These are phyloP conservation scores for Montipora capricornis DNA, from an alignment of 64 coral and sea anemone genomes.

Conservation along the genomic window DNA sequence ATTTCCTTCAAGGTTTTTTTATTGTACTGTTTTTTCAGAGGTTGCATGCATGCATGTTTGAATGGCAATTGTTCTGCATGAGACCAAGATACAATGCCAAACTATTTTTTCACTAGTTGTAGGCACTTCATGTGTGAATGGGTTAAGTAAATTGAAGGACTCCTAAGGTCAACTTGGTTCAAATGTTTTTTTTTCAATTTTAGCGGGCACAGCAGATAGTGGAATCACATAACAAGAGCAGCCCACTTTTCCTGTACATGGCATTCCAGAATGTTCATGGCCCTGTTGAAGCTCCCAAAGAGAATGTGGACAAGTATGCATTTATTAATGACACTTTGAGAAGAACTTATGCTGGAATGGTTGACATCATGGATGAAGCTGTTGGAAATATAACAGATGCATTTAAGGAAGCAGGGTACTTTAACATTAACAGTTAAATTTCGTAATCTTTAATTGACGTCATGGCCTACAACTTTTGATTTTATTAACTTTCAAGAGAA, in stretches of 20 bases:
- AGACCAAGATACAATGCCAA: no score
- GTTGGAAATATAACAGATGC: constrained; percentile 78
- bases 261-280: constrained; percentile 88
- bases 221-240: constrained; percentile 54
- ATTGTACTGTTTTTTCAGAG: no score
- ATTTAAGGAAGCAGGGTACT: constrained; percentile 75
- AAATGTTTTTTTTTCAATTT: neutral
- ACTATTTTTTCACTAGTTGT: no score
- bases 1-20: no score
- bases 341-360: constrained; percentile 87
- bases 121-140: no score
- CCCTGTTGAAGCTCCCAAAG: constrained; percentile 80
- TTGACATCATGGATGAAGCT: constrained; percentile 83
- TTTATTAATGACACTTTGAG: constrained; percentile 67
- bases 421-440: no score
- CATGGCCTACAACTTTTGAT: no score
- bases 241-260: constrained; percentile 86
- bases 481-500: no score
- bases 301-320: constrained; percentile 61
- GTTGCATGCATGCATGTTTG: no score
- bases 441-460: neutral
- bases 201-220: constrained; percentile 77
- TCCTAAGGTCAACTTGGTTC: no score
- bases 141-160: no score
- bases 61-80: no score